phyloP scores from a whole-genome alignment of 2,113 vertebrate species.

The Albula glossodonta region DNA sequence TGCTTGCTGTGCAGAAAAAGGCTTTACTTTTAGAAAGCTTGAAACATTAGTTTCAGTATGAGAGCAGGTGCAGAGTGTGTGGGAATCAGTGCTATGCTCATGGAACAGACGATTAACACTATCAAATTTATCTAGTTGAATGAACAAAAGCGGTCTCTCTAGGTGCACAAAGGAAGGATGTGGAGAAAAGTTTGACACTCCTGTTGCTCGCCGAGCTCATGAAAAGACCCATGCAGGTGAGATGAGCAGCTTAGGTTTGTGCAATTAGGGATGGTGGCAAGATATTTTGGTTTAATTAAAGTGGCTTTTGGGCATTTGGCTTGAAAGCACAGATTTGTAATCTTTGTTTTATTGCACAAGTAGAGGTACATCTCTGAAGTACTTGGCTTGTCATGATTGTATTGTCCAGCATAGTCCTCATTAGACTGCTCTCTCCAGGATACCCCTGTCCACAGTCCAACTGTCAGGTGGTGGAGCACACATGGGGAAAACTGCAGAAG shows the following conservation, averaged over 20 bases:
- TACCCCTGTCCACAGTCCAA: slow-evolving; percentile 61
- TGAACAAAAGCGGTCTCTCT: neutral
- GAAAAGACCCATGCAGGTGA: slow-evolving; percentile 71
- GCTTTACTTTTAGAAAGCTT: neutral
- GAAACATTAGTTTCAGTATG: neutral
- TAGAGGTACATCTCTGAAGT: neutral
- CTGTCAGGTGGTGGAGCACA: slow-evolving; percentile 59
- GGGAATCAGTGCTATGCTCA: neutral
- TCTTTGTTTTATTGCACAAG: neutral
- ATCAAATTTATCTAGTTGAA: neutral
- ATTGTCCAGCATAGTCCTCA: neutral
- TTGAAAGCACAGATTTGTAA: neutral
- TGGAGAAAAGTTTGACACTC: slow-evolving; percentile 55
- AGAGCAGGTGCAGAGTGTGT: neutral
- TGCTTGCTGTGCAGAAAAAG: neutral
- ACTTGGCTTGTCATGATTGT: neutral
- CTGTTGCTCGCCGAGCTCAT: slow-evolving; percentile 62
- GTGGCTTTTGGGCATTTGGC: neutral
- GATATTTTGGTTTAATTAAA: neutral
- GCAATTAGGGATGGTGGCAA: neutral
- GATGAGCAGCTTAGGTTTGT: slow-evolving; percentile 7
- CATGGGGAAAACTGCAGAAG: slow-evolving; percentile 65
- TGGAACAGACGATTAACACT: neutral
- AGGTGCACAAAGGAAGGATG: slow-evolving; percentile 69
- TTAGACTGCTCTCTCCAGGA: slow-evolving; percentile 50